A percentile compares a stretch with the other conserved stretches of the same genome.
These are phyloP conservation scores for Parapsyche elsis DNA, from an alignment of 1,140 invertebrate genomes.

Conservation along the genomic window DNA sequence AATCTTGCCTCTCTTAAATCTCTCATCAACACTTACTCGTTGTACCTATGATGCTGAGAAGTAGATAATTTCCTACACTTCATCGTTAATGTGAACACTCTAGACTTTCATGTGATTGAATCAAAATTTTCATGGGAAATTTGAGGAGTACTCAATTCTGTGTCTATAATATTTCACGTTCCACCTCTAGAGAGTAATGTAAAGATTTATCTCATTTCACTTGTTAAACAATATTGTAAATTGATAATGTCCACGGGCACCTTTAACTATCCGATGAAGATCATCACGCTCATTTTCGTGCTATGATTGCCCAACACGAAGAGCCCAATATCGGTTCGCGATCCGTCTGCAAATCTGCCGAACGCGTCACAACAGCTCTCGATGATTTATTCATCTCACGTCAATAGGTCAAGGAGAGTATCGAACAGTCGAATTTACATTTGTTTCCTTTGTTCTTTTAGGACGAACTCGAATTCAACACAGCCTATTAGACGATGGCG, in stretches of 20 bases:
- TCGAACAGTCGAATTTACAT: conserved; percentile 25
- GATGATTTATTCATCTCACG: not conserved
- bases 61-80: not conserved
- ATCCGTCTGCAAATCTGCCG: not conserved
- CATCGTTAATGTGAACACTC: not conserved
- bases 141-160: too few relatives aligned
- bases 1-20: not conserved
- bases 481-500: not conserved
- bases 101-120: not conserved
- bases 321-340: not conserved
- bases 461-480: not conserved
- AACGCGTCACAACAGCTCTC: not conserved
- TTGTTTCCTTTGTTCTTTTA: conserved; percentile 30
- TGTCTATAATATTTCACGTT: too few relatives aligned
- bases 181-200: too few relatives aligned
- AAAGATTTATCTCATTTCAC: too few relatives aligned
- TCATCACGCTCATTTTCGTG: conserved; percentile 9
- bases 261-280: not conserved
- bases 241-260: not conserved
- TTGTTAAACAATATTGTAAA: not conserved
- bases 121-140: too few relatives aligned
- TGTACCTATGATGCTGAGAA: not conserved
- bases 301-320: not conserved
- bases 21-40: not conserved
- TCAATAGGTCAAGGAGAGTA: conserved; percentile 35